Evolutionary conservation across 92 coral and sea anemone species (phyloP), one percentile per base, ranked within the genome.

Genomic region (Actinostola sp.): DNA sequence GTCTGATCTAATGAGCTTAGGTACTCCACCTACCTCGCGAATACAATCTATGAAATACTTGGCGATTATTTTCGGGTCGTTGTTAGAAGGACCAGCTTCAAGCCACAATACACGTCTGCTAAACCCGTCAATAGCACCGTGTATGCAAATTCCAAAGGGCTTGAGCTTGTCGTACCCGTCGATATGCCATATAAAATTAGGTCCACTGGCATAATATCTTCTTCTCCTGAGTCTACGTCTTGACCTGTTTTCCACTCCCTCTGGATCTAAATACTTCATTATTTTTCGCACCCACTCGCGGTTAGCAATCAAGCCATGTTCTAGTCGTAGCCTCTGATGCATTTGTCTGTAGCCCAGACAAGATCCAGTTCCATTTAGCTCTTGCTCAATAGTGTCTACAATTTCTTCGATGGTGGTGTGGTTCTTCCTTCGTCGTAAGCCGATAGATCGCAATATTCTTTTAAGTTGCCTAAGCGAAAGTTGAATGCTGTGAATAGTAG

Each of bases 301-400:
- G 31, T 65, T 27, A 76, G 25, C 43, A 24, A 45, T 66, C 32
- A 65, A 17, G 46, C 72, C 62, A 55, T 62, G 50, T 15, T 46
- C 43, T 29, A 76, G 20, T 27, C 52, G 54, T 17, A 76, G 64
- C 61, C 41, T 64, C 65, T 76, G 73, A 54, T 76, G 81, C 81
- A 76, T 64, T 64, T 64, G 73, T 61, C 81, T 57, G 46, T 76
- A 76, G 26, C 81, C 81, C 41, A 76, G 70, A 43, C 61, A 75
- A 24, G 71, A 62, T 45, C 80, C 71, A 43, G 50, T 42, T 28
- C 62, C 72, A 19, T 34, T 58, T 35, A 61, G 24, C 41, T 75
- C 80, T 42, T 29, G 36, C 26, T 75, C 61, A 50, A 75, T 62
- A 49, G 33, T 21, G 62, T 58, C 26, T 3, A 45, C 68, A 31